Evolutionary conservation across 1,140 invertebrate genomes (phyloP).

Genomic region (Rhizoglyphus robini): DNA sequence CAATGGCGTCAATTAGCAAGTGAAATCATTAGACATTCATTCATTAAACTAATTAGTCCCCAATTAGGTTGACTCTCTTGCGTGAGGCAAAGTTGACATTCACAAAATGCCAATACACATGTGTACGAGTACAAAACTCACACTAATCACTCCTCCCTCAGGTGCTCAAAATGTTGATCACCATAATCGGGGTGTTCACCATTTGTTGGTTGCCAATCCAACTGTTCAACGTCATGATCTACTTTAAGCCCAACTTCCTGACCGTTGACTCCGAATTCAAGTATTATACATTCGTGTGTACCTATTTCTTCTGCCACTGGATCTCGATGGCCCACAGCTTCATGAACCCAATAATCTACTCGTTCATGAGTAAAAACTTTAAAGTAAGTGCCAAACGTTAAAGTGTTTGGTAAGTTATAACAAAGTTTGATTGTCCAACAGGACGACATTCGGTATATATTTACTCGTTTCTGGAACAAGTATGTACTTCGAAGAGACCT

Average conservation of each 20-base stretch:
- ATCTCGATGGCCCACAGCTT: constrained; percentile 55
- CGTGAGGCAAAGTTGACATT: too few relatives aligned
- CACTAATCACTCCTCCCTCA: too few relatives aligned
- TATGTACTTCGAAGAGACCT: background rate
- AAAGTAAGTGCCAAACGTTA: constrained; percentile 40
- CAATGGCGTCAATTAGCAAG: too few relatives aligned
- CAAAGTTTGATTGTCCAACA: background rate
- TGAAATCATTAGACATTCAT: too few relatives aligned
- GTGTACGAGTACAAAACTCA: too few relatives aligned
- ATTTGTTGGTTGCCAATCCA: constrained; percentile 44
- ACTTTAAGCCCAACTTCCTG: constrained; percentile 27
- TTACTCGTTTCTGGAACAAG: background rate
- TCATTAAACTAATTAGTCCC: too few relatives aligned
- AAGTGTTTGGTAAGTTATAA: background rate
- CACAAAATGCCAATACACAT: too few relatives aligned
- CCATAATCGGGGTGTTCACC: constrained; percentile 41
- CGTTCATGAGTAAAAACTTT: constrained; percentile 71
- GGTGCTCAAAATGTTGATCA: constrained; percentile 44
- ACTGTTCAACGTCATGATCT: constrained; percentile 32
- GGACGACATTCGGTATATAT: background rate
- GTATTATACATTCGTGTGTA: constrained; percentile 30
- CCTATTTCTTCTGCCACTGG: constrained; percentile 41
- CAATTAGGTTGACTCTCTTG: too few relatives aligned
- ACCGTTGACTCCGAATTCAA: constrained; percentile 27
- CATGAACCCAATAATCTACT: constrained; percentile 74